Evolutionary conservation across 2,888 invertebrate species (phyloP).

Genomic region (Tinea semifulvella): DNA sequence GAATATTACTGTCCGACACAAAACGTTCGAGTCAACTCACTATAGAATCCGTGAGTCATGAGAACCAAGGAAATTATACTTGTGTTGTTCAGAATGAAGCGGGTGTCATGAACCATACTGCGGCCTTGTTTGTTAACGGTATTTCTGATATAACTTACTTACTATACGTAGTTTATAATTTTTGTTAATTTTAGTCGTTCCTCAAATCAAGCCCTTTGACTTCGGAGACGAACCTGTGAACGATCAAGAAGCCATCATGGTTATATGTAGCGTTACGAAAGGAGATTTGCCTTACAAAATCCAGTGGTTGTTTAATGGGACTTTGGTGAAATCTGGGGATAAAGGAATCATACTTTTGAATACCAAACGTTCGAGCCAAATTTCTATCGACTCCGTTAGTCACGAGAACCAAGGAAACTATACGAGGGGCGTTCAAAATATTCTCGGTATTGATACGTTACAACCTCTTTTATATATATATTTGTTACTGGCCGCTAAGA

Average conservation of each 20-base stretch:
- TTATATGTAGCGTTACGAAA: conserved; percentile 71
- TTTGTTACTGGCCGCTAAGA: too few relatives aligned
- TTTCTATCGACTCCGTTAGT: conserved; percentile 71
- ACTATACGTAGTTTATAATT: too few relatives aligned
- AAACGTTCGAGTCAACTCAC: conserved; percentile 65
- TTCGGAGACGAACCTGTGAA: conserved; percentile 73
- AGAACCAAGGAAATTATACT: conserved; percentile 70
- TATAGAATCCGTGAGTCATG: conserved; percentile 65
- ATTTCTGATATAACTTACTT: conserved; percentile 39
- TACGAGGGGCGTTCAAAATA: conserved; percentile 70
- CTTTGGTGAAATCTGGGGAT: conserved; percentile 46
- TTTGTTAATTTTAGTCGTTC: conserved; percentile 63
- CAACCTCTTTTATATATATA: too few relatives aligned
- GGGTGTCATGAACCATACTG: conserved; percentile 68
- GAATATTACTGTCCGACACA: conserved; percentile 50
- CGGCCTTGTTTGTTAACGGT: conserved; percentile 75
- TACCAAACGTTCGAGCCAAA: conserved; percentile 61
- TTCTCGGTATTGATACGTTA: too few relatives aligned
- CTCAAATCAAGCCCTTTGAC: conserved; percentile 28
- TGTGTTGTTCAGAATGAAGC: conserved; percentile 72
- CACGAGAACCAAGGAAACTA: conserved; percentile 73
- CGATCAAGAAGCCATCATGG: conserved; percentile 71
- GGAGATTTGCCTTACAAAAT: conserved; percentile 76
- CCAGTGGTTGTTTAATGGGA: conserved; percentile 72
- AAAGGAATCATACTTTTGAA: conserved; percentile 53